Percentiles rank a stretch among this genome's conserved stretches.
phyloP scores from a whole-genome alignment of 2,797 vertebrate genomes.

The Bradypodion ventrale region DNA sequence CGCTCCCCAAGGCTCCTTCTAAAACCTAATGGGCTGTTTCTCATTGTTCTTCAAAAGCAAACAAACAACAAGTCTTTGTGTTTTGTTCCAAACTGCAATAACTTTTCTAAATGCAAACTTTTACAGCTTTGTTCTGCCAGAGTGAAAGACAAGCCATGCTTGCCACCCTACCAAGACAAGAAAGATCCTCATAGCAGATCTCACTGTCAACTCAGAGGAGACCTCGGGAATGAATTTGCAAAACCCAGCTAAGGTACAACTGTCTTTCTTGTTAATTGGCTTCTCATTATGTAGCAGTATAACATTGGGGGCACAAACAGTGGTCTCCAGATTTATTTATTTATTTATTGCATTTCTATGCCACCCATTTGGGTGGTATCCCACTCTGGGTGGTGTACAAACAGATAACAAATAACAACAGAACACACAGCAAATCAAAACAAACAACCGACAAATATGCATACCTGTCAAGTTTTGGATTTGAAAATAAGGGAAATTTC shows the following conservation, averaged over 20 bases:
- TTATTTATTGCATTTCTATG: no score
- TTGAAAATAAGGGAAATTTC: no score
- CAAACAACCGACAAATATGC: no score
- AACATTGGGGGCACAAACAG: background rate
- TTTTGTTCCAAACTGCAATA: background rate
- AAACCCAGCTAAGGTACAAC: slow-evolving; percentile 1
- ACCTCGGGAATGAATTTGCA: background rate
- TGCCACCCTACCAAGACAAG: slow-evolving; percentile 8
- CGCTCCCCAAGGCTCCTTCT: background rate
- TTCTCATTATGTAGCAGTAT: slow-evolving; percentile 5
- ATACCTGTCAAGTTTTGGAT: no score
- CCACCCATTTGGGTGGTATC: no score
- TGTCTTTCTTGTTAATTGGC: background rate
- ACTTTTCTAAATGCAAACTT: background rate
- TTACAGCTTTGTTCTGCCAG: slow-evolving; percentile 14
- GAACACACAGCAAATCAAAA: no score
- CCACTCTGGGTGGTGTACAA: no score
- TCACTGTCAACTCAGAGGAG: slow-evolving; percentile 26
- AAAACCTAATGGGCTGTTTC: background rate
- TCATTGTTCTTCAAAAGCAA: background rate
- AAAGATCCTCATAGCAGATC: slow-evolving; percentile 1
- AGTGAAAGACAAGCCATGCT: background rate
- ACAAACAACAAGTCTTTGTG: background rate
- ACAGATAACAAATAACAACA: no score
- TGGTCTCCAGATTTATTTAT: background rate